Conservation (phyloP, 2,797 vertebrate species). For the Molothrus ater region DNA sequence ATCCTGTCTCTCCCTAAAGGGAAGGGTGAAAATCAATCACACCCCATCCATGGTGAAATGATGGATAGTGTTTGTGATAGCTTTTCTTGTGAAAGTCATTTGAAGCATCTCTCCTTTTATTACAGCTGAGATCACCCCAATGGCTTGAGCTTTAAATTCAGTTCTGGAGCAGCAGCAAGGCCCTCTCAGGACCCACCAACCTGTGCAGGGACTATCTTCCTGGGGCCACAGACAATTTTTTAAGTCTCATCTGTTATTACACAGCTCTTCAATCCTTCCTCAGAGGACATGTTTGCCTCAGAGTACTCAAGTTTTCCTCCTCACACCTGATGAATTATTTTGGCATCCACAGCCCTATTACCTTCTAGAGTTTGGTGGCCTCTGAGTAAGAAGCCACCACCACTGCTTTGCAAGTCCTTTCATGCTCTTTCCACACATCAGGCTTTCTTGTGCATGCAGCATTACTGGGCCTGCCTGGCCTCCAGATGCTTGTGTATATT, state of each 20-base stretch:
- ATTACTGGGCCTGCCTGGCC: too few species aligned
- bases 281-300: background rate
- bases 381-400: background rate
- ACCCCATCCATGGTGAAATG: fast-evolving
- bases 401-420: background rate
- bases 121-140: background rate
- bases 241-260: background rate
- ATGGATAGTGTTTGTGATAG: background rate
- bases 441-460: background rate
- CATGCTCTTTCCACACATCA: background rate
- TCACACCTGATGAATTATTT: background rate
- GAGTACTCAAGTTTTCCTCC: background rate
- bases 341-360: background rate
- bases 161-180: background rate
- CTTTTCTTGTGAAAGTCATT: background rate
- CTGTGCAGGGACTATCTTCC: fast-evolving
- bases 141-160: background rate
- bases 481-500: background rate
- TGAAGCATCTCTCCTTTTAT: background rate
- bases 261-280: background rate
- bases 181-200: background rate
- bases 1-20: background rate
- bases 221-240: background rate
- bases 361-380: background rate
- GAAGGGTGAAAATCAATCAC: background rate